phyloP scores from a whole-genome alignment of 1,140 invertebrate genomes.

The Cheumatopsyche charites region DNA sequence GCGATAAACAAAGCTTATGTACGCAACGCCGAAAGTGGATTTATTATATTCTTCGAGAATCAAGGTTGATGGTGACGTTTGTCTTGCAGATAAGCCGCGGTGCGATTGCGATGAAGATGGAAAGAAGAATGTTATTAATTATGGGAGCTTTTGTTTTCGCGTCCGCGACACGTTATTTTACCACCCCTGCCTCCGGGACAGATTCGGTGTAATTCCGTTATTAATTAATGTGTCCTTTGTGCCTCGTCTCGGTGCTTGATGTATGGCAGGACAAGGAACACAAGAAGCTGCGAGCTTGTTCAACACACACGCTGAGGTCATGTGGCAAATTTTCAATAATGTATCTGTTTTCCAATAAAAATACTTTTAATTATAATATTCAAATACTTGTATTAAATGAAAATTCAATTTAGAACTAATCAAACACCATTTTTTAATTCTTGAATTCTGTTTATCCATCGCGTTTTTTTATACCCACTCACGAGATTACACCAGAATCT shows the following conservation, averaged over 20 bases:
- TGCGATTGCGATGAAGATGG: slow-evolving; percentile 21
- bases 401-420: too few species aligned
- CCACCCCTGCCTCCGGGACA: neutral
- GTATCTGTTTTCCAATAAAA: too few species aligned
- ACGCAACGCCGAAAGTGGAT: neutral
- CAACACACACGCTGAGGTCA: too few species aligned
- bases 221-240: slow-evolving; percentile 34
- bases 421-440: too few species aligned
- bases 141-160: slow-evolving; percentile 33
- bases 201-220: slow-evolving; percentile 28
- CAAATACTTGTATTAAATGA: too few species aligned
- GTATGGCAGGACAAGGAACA: too few species aligned
- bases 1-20: slow-evolving; percentile 3
- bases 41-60: slow-evolving; percentile 17
- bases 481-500: too few species aligned
- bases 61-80: slow-evolving; percentile 41
- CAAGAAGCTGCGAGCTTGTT: too few species aligned
- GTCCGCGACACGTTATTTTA: slow-evolving; percentile 34
- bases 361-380: too few species aligned
- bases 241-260: neutral
- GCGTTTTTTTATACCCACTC: too few species aligned
- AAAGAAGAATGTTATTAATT: slow-evolving; percentile 40
- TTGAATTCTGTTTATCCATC: too few species aligned
- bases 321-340: too few species aligned
- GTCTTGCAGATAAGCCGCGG: slow-evolving; percentile 35